Percentiles rank a stretch among this genome's conserved stretches.
Conservation (phyloP, 2,797 vertebrate species). For the Peromyscus melanophrys region DNA sequence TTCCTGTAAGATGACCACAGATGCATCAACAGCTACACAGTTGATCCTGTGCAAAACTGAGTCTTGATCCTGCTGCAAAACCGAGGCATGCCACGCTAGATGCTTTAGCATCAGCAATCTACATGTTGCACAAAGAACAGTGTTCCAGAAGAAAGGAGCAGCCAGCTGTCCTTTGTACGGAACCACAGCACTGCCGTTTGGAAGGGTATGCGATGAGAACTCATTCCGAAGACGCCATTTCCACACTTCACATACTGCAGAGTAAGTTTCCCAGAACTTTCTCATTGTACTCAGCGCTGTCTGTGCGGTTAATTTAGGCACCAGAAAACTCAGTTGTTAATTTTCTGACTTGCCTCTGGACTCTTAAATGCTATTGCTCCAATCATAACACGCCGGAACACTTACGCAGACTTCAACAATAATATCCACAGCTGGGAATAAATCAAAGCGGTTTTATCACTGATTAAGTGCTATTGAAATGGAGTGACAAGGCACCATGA, state of each 20-base stretch:
- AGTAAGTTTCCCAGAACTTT: conserved; percentile 84
- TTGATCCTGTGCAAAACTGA: too few relatives aligned
- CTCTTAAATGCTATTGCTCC: conserved; percentile 87
- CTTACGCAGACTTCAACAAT: conserved; percentile 87
- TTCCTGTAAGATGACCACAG: neutral
- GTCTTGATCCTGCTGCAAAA: neutral
- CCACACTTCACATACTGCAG: conserved; percentile 79
- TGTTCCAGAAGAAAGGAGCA: conserved; percentile 64
- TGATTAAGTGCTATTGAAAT: conserved; percentile 88
- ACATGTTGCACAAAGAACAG: conserved; percentile 25
- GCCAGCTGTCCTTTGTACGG: conserved; percentile 71
- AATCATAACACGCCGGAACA: conserved; percentile 86
- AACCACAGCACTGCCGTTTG: conserved; percentile 60
- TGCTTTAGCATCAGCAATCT: neutral
- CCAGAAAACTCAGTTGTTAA: conserved; percentile 85
- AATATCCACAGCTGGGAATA: conserved; percentile 88
- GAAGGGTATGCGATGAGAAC: conserved; percentile 50
- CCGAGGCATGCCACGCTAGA: neutral
- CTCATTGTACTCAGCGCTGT: conserved; percentile 84
- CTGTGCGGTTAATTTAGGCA: conserved; percentile 85
- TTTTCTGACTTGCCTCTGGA: conserved; percentile 88
- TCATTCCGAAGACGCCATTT: conserved; percentile 64
- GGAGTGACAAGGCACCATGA: conserved; percentile 85
- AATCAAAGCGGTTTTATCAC: conserved; percentile 88
- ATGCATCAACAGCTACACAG: neutral